These are phyloP conservation scores for Myotis daubentonii DNA, from an alignment of 2,797 vertebrate species.

Conservation along the genomic window DNA sequence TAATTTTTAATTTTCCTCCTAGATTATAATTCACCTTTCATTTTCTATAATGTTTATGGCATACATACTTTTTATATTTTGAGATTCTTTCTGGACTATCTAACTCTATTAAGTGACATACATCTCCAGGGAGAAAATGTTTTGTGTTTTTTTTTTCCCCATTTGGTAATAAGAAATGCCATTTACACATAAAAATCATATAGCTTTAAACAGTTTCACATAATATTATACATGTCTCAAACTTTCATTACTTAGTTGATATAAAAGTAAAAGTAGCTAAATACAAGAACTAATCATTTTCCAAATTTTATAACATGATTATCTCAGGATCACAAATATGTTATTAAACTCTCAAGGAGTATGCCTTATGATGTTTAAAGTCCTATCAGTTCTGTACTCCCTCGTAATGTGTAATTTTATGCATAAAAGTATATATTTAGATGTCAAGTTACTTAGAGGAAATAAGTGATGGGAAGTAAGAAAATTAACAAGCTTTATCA, in stretches of 20 bases:
- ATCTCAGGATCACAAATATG: constrained; percentile 17
- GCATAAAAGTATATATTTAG: constrained; percentile 4
- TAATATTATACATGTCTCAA: not conserved
- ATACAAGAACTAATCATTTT: constrained; percentile 13
- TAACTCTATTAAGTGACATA: not conserved
- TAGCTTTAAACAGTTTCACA: not conserved
- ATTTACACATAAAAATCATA: constrained; percentile 34
- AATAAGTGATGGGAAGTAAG: constrained; percentile 41
- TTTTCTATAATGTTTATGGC: not conserved
- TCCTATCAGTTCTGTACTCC: not conserved
- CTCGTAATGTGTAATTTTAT: constrained; percentile 38
- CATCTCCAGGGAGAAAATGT: not conserved
- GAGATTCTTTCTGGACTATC: not conserved
- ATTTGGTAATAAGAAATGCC: constrained; percentile 32
- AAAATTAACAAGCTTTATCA: constrained; percentile 58
- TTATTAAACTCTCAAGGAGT: constrained; percentile 26
- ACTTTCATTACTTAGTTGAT: constrained; percentile 24
- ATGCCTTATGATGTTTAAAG: constrained; percentile 1
- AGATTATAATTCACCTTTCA: not conserved
- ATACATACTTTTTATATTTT: not conserved
- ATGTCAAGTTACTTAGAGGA: constrained; percentile 53
- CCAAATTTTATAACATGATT: not conserved
- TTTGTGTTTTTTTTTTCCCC: constrained; percentile 4
- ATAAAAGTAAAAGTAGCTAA: constrained; percentile 37
- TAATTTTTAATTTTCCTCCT: not conserved